Evolutionary conservation across 2,888 invertebrate species (phyloP), one percentile per base, ranked within the genome.

Genomic region (Lithophane leautieri): DNA sequence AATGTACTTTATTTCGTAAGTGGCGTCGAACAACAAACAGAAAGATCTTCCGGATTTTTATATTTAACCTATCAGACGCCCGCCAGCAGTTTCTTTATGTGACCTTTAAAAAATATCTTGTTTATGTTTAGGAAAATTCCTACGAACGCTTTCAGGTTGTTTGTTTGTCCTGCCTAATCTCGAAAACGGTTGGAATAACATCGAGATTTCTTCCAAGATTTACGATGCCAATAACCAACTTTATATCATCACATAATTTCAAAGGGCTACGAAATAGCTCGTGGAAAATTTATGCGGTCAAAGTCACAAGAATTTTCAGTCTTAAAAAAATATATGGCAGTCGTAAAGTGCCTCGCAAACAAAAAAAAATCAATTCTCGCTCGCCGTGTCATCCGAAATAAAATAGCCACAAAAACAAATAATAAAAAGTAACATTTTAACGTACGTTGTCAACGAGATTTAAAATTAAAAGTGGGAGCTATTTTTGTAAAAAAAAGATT

Each of bases 401-500:
- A 84, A 78, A 84, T 73, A 68, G 78, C 52, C 75, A 77, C 81
- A 72, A 85, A 86, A 88, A 87, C 86, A 87, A 88, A 87, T 82
- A 88, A 85, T 88, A 88, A 88, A 87, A 83, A 61, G 82, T 70
- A 74, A 54, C 66, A 65, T 82, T 81, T 78, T 73, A 79, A 75
- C 69, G 70, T 50, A 75, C 75, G 80, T 71, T 83, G 88, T 87
- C 88, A 88, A 81, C 88, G 75, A 71, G 79, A 65, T 84, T 83
- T 86, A 85, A 84, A 88, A 74, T 81, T 86, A 87, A 86, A 85
- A 79, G 50, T 22, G 50, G 58, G 6, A 47, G 69, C 83, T 87
- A 88, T 88, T 87, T 88, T 81, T 76, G 69, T 77, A 34, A 61
- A 69, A 71, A 77, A 22, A 67, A 56, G 62, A 82, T 86, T 79